Evolutionary conservation across 1,140 invertebrate genomes (phyloP).

Genomic region (Sinonovacula constricta): DNA sequence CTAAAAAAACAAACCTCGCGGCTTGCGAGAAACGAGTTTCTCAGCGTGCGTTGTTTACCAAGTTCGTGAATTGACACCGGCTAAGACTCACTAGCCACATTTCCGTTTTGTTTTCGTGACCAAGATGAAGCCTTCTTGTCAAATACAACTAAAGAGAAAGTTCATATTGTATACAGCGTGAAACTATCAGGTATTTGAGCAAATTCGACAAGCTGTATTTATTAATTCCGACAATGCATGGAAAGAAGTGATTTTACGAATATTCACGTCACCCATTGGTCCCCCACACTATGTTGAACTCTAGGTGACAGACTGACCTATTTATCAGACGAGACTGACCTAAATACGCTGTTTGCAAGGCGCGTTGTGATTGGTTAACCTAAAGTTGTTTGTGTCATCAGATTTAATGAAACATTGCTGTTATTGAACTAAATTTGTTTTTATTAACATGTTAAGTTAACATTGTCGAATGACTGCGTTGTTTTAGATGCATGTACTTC

Average conservation of each 20-base stretch:
- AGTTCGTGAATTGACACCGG: not conserved
- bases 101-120: not conserved
- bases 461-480: too few species aligned
- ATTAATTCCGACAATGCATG: not conserved
- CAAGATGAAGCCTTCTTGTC: slow-evolving; percentile 8
- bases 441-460: too few species aligned
- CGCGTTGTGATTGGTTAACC: slow-evolving; percentile 50
- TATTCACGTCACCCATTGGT: slow-evolving; percentile 2
- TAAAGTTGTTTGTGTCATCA: slow-evolving; percentile 50
- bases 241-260: not conserved
- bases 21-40: not conserved
- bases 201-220: not conserved
- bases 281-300: slow-evolving; percentile 53
- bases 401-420: not conserved
- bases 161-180: not conserved
- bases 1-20: too few species aligned
- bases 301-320: slow-evolving; percentile 60
- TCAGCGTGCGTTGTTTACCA: not conserved
- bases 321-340: slow-evolving; percentile 54
- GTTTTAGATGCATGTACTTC: not conserved
- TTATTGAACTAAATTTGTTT: not conserved
- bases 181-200: not conserved
- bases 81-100: not conserved
- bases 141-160: not conserved
- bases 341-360: slow-evolving; percentile 36